Evolutionary conservation across 2,888 invertebrate species (phyloP).

Genomic region (Ornithoptera priamus): DNA sequence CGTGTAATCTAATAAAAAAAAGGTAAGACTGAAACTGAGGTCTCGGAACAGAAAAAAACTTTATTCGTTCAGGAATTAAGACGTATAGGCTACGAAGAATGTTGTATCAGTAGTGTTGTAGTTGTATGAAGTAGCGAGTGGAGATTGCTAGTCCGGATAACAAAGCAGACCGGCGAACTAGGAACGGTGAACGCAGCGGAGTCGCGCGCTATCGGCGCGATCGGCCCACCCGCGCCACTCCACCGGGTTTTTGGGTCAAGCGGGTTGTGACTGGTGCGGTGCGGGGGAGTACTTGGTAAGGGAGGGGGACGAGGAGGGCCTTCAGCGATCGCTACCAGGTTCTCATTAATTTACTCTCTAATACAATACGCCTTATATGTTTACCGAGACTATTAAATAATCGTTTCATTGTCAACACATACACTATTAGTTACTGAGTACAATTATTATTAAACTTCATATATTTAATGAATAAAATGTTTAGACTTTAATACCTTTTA

Average conservation of each 20-base stretch:
- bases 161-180: conserved; percentile 27
- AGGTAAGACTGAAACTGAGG: too few relatives aligned
- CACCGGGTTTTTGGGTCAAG: conserved; percentile 72
- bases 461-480: too few relatives aligned
- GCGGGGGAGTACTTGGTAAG: too few relatives aligned
- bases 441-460: too few relatives aligned
- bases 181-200: conserved; percentile 30
- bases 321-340: conserved; percentile 44
- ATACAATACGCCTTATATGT: conserved; percentile 27
- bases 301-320: conserved; percentile 35
- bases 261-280: conserved; percentile 51
- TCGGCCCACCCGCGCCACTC: conserved; percentile 54
- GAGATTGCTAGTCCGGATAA: conserved; percentile 36
- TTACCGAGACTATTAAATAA: conserved; percentile 5
- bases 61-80: not conserved
- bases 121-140: conserved; percentile 25
- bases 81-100: conserved; percentile 12
- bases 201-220: conserved; percentile 65
- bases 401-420: not conserved
- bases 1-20: too few relatives aligned
- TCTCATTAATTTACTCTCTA: conserved; percentile 48
- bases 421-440: too few relatives aligned
- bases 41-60: too few relatives aligned
- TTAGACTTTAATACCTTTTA: too few relatives aligned
- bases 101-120: conserved; percentile 14